Conservation (phyloP, 2,888 invertebrate species). For the Cheilosia grossa region DNA sequence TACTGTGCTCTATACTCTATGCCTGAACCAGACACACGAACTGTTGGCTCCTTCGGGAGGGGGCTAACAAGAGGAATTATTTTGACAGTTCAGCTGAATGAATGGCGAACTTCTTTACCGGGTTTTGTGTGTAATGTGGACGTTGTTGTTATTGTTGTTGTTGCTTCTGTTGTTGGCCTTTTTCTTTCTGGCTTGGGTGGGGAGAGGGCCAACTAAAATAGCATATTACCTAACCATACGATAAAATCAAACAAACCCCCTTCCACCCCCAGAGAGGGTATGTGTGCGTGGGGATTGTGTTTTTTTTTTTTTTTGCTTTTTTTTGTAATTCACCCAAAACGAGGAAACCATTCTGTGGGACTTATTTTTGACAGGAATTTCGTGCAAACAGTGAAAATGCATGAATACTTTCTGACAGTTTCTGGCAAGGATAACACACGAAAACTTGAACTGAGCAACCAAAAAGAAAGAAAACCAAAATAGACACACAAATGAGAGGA, state of each 20-base stretch:
- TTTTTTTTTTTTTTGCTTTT: background rate
- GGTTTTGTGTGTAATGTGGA: background rate
- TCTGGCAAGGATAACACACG: no score
- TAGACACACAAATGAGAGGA: background rate
- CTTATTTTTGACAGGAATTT: no score
- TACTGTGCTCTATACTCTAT: background rate
- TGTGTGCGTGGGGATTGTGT: background rate
- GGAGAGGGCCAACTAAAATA: conserved; percentile 11
- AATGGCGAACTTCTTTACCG: conserved; percentile 16
- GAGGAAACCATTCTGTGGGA: background rate
- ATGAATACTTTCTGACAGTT: no score
- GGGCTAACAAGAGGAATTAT: conserved; percentile 2
- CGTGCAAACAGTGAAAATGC: no score
- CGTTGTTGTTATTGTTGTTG: conserved; percentile 2
- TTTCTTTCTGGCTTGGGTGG: background rate
- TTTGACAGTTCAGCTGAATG: conserved; percentile 35
- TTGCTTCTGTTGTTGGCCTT: no score
- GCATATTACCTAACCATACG: conserved; percentile 31
- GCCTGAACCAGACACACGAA: background rate
- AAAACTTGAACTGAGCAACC: no score
- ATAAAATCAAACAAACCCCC: background rate
- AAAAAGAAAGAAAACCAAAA: background rate
- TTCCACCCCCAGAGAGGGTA: background rate
- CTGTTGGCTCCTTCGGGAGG: background rate
- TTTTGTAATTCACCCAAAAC: background rate